Percentiles rank a stretch among this genome's conserved stretches.
Evolutionary conservation across 1,140 invertebrate species (phyloP).

Genomic region (Delia radicum): DNA sequence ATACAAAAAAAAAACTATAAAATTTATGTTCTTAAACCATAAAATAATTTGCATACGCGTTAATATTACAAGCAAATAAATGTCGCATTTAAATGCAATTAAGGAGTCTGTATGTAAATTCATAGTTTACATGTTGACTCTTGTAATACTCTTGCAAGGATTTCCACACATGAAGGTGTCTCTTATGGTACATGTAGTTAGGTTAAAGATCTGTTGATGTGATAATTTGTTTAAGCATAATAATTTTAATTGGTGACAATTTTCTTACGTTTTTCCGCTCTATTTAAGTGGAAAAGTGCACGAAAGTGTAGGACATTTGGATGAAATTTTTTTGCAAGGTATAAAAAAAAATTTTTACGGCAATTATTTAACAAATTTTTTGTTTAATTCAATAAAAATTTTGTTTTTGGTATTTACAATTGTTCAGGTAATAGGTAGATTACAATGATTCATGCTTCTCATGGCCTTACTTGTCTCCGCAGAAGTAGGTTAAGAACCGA

Average conservation of each 20-base stretch:
- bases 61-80: slow-evolving; percentile 55
- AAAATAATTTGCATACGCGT: slow-evolving; percentile 48
- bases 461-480: no score
- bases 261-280: no score
- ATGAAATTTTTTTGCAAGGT: no score
- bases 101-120: slow-evolving; percentile 34
- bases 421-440: no score
- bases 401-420: no score
- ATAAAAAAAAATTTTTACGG: no score
- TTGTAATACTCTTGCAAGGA: neutral
- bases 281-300: no score
- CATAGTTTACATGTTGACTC: neutral
- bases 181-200: neutral
- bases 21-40: neutral
- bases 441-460: no score
- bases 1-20: neutral
- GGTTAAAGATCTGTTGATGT: neutral
- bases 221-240: neutral
- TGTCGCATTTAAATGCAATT: slow-evolving; percentile 55
- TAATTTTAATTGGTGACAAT: neutral
- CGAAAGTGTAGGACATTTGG: no score
- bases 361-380: no score
- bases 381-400: no score
- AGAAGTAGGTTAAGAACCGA: no score
- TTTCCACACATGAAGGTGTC: neutral